Evolutionary conservation across 2,797 vertebrate genomes (phyloP).

Genomic region (Dendrocincla tyrannina): DNA sequence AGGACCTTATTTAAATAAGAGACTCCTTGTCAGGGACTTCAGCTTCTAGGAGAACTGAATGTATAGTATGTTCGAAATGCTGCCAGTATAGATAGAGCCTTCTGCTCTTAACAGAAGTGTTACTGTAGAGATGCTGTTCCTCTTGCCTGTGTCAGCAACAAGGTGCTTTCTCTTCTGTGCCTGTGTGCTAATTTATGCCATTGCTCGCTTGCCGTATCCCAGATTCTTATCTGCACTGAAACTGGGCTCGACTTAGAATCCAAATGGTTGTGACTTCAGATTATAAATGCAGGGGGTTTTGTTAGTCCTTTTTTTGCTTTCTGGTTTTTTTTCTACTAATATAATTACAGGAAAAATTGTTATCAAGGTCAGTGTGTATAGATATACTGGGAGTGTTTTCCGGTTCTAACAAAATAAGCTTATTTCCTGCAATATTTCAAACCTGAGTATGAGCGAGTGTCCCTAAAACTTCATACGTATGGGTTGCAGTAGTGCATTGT

Average conservation of each 20-base stretch:
- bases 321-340: background rate
- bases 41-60: background rate
- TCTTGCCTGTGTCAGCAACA: slow-evolving; percentile 12
- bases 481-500: background rate
- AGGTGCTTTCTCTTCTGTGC: slow-evolving; percentile 10
- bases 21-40: background rate
- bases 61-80: background rate
- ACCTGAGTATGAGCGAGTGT: background rate
- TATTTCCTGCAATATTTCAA: slow-evolving; percentile 19
- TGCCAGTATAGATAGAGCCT: background rate
- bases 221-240: slow-evolving; percentile 5
- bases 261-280: background rate
- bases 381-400: slow-evolving; percentile 58
- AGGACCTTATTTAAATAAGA: slow-evolving; percentile 3
- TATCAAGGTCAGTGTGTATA: slow-evolving; percentile 47
- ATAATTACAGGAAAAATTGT: slow-evolving; percentile 57
- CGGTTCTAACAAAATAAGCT: slow-evolving; percentile 23
- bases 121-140: background rate
- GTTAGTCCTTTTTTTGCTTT: background rate
- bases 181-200: slow-evolving; percentile 18
- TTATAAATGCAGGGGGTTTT: background rate
- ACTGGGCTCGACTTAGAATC: background rate
- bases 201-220: background rate
- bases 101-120: slow-evolving; percentile 39
- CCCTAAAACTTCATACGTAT: background rate